Evolutionary conservation across 1,140 invertebrate species (phyloP).

Genomic region (Plectrocnemia conspersa): DNA sequence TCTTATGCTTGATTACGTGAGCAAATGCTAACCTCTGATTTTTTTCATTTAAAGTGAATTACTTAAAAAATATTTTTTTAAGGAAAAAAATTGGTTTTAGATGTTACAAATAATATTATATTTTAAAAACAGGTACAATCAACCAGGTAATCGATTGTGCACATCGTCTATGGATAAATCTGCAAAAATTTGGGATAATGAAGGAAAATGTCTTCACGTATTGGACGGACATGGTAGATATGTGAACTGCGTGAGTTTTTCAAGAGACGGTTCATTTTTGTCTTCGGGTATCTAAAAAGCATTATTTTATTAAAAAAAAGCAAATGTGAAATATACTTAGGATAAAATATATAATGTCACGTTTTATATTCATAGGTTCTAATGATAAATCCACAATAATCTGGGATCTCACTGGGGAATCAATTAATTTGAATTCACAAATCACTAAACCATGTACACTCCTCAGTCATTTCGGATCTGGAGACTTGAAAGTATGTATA

Average conservation of each 20-base stretch:
- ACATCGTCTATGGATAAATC: conserved; percentile 68
- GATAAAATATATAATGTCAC: neutral
- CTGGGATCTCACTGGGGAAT: conserved; percentile 56
- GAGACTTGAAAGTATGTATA: conserved; percentile 25
- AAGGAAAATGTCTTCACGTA: conserved; percentile 40
- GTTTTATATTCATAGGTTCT: conserved; percentile 51
- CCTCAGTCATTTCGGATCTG: conserved; percentile 28
- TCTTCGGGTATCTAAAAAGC: conserved; percentile 56
- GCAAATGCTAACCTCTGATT: too few species aligned
- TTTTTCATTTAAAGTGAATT: too few species aligned
- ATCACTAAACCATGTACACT: conserved; percentile 37
- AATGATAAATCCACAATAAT: conserved; percentile 67
- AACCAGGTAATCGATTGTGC: conserved; percentile 56
- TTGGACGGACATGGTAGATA: conserved; percentile 64
- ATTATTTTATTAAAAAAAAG: too few species aligned
- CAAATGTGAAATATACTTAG: neutral
- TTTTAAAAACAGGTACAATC: conserved; percentile 53
- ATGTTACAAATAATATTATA: neutral
- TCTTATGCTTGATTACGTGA: too few species aligned
- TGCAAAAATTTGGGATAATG: conserved; percentile 64
- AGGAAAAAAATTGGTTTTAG: too few species aligned
- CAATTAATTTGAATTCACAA: conserved; percentile 47
- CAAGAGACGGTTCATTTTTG: conserved; percentile 57
- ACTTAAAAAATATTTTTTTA: too few species aligned
- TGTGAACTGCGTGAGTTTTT: conserved; percentile 69